These are phyloP conservation scores for Lordiphosa mommai DNA, from an alignment of 1,140 invertebrate genomes.

Conservation along the genomic window DNA sequence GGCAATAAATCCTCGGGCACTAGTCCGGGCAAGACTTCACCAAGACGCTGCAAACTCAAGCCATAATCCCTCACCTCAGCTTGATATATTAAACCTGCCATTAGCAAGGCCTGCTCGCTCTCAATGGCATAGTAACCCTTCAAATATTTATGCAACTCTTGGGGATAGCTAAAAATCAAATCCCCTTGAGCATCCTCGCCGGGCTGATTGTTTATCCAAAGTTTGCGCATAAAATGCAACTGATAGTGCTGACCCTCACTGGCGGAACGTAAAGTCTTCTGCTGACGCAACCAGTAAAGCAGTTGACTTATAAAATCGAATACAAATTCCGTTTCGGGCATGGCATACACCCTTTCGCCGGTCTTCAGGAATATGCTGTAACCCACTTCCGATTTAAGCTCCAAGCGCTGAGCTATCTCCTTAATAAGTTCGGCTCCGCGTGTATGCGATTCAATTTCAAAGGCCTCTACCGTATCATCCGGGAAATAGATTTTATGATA, in stretches of 20 bases:
- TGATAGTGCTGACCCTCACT: conserved; percentile 85
- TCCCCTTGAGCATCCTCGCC: conserved; percentile 94
- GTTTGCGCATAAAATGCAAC: conserved; percentile 98
- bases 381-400: conserved; percentile 89
- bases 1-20: conserved; percentile 90
- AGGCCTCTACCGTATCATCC: conserved; percentile 93
- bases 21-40: conserved; percentile 86
- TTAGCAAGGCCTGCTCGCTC: conserved; percentile 88
- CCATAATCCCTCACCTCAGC: conserved; percentile 81
- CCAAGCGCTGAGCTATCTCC: conserved; percentile 88
- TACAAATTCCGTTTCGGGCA: conserved; percentile 95
- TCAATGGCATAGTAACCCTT: conserved; percentile 92
- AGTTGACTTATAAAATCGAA: conserved; percentile 96
- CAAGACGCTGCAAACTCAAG: conserved; percentile 84
- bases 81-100: conserved; percentile 89
- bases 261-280: conserved; percentile 86
- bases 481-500: conserved; percentile 96
- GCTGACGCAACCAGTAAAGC: conserved; percentile 92
- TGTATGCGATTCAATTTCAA: conserved; percentile 90
- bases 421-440: conserved; percentile 92
- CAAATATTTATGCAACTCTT: conserved; percentile 95
- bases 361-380: conserved; percentile 97
- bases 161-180: conserved; percentile 96
- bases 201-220: conserved; percentile 94
- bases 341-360: conserved; percentile 92